Evolutionary conservation across 2,113 vertebrate species (phyloP), one percentile per base, ranked within the genome.

Genomic region (Sorex fumeus): DNA sequence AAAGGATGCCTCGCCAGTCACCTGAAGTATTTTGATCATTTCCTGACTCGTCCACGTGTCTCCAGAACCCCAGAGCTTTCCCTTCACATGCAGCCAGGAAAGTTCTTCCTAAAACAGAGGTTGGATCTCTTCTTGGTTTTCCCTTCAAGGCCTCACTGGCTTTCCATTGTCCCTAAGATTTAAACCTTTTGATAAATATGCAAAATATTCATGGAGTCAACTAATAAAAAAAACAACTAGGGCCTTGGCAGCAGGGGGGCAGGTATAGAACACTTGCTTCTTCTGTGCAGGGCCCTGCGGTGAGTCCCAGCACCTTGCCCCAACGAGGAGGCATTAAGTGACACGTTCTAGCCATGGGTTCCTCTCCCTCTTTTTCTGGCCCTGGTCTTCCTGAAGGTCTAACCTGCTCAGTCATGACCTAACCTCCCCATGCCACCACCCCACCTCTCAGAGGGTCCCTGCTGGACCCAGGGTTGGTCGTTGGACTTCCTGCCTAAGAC

Each of bases 91-190:
- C 53, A 47, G 72, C 27, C 21, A 67, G 34, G 66, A 85, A 34
- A 67, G 45, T 86, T 71, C 80, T 88, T 80, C 50, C 71, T 86
- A 85, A 92, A 77, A 90, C 45, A 90, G 84, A 94, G 60, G 1
- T 81, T 90, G 70, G 15, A 30, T 87, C 57, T 82, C 23, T 53
- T 11, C 12, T 79, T 93, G 50, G 12, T 81, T 81, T 92, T 50
- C 7, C n/a, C 86, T 93, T 57, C 77, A 84, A 82, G 57, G 36
- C 53, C 21, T 83, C 27, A 50, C 4, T 88, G 30, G 50, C 27
- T 77, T 91, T 77, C n/a, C 27, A 43, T 19, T 78, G 9, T 16
- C 80, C 83, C 7, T 34, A 71, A 93, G 25, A 88, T 53, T 71
- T 76, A 70, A 43, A n/a, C 9, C 53, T 53, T 53, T 53, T 53